phyloP scores from a whole-genome alignment of 1,140 invertebrate genomes.

The Trichomalopsis sarcophagae region DNA sequence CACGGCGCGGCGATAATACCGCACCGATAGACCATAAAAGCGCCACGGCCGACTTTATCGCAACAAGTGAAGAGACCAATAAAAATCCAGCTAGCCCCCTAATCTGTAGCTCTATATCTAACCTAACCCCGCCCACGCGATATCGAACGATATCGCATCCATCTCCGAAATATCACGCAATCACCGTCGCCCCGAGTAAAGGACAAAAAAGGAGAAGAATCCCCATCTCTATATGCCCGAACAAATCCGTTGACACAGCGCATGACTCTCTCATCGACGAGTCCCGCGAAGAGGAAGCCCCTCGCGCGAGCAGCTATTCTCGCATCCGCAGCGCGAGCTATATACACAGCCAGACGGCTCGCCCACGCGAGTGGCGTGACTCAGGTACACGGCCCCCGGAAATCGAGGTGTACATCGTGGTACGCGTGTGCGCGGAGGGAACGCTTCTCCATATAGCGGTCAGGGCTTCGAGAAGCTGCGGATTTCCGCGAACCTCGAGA shows the following conservation, averaged over 20 bases:
- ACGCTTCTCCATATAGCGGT: neutral
- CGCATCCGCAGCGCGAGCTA: neutral
- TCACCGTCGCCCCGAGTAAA: neutral
- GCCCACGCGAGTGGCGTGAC: neutral
- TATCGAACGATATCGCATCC: neutral
- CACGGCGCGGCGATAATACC: neutral
- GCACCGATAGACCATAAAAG: neutral
- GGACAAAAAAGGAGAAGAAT: neutral
- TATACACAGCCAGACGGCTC: neutral
- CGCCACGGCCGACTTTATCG: too few species aligned
- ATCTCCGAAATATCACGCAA: neutral
- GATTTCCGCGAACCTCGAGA: slow-evolving; percentile 16
- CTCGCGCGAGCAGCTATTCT: neutral
- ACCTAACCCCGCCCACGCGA: neutral
- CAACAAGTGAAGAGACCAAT: neutral
- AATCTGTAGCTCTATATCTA: neutral
- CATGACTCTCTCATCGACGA: neutral
- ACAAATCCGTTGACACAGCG: neutral
- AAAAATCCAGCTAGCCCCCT: neutral
- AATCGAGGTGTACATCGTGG: neutral
- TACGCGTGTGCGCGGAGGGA: neutral
- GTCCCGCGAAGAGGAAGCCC: neutral
- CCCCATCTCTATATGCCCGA: neutral
- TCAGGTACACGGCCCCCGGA: slow-evolving; percentile 13
- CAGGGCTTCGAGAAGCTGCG: slow-evolving; percentile 11